Evolutionary conservation across 2,797 vertebrate species (phyloP).

Genomic region (Oreochromis mossambicus): DNA sequence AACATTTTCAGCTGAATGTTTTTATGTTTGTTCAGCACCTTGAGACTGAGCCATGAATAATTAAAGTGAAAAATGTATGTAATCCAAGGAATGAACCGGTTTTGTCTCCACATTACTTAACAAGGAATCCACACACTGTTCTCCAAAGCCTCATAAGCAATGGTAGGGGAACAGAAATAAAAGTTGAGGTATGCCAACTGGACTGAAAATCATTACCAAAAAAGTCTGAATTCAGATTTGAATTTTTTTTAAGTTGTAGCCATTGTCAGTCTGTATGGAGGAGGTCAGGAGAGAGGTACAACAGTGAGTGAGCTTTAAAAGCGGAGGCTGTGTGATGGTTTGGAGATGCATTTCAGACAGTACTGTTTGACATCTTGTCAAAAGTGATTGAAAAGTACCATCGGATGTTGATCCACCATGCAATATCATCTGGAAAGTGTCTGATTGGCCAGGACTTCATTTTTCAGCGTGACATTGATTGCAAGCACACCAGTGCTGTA

Average conservation of each 20-base stretch:
- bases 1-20: rapidly evolving
- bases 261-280: rapidly evolving
- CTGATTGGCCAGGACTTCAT: not conserved
- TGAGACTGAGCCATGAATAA: not conserved
- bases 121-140: not conserved
- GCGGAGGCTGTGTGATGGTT: not conserved
- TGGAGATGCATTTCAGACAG: not conserved
- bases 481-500: not conserved
- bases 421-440: not conserved
- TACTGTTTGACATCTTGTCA: not conserved
- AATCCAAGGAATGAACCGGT: not conserved
- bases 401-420: not conserved
- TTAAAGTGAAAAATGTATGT: not conserved
- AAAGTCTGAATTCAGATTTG: not conserved
- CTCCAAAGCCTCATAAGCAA: not conserved
- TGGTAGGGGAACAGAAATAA: rapidly evolving
- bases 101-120: not conserved
- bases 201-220: not conserved
- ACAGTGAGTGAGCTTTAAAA: not conserved
- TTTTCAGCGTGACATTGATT: not conserved
- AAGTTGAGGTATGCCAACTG: not conserved
- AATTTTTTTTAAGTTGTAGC: not conserved
- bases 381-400: not conserved
- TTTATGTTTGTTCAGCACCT: not conserved
- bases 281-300: not conserved